Evolutionary conservation across 2,888 invertebrate genomes (phyloP).

Genomic region (Oligia fasciuncula): DNA sequence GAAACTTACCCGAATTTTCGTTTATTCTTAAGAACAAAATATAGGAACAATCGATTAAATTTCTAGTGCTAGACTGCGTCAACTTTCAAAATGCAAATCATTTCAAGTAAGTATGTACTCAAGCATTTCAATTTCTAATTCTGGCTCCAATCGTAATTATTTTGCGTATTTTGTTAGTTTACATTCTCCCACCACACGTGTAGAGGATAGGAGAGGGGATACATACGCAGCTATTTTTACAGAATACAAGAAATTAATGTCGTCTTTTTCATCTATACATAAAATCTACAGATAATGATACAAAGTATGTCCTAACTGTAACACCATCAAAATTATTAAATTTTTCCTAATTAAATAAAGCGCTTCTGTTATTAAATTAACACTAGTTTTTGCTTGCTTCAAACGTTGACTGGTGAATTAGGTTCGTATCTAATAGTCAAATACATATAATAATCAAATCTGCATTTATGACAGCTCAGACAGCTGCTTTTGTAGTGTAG

Average conservation of each 20-base stretch:
- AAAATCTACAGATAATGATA: neutral
- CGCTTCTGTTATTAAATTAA: neutral
- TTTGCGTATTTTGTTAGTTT: conserved; percentile 62
- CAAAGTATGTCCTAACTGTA: conserved; percentile 6
- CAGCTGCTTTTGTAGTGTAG: conserved; percentile 16
- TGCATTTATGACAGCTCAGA: conserved; percentile 27
- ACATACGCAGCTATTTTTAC: conserved; percentile 16
- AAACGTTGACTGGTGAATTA: neutral
- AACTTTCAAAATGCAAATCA: conserved; percentile 73
- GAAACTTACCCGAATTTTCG: conserved; percentile 30
- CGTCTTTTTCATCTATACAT: neutral
- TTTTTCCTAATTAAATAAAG: neutral
- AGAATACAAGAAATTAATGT: conserved; percentile 21
- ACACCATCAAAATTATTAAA: neutral
- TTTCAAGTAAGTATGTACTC: conserved; percentile 56
- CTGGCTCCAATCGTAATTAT: conserved; percentile 68
- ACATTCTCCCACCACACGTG: conserved; percentile 46
- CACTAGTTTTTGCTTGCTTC: conserved; percentile 12
- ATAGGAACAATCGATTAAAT: conserved; percentile 9
- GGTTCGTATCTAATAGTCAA: neutral
- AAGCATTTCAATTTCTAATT: conserved; percentile 69
- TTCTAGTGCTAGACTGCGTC: conserved; percentile 39
- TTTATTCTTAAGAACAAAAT: neutral
- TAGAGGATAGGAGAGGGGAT: conserved; percentile 35
- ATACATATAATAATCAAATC: conserved; percentile 6